A percentile compares a stretch with the other conserved stretches of the same genome.
Conservation (phyloP, 2,888 invertebrate genomes). For the Drosophila peninsularis region DNA sequence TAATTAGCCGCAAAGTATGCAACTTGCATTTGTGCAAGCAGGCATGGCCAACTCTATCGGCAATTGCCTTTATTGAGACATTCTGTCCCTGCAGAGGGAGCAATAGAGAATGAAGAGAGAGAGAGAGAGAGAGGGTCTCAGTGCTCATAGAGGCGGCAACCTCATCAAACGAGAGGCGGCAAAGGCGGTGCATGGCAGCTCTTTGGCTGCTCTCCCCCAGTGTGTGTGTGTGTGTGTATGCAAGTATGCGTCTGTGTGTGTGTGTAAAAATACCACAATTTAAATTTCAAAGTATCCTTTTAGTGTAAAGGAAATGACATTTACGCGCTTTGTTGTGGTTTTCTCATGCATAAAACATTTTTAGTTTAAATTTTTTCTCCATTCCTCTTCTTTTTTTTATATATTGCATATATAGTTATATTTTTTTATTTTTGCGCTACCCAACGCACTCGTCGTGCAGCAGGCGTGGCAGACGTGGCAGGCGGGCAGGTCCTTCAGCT, state of each 20-base stretch:
- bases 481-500: slow-evolving; percentile 18
- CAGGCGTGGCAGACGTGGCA: slow-evolving; percentile 40
- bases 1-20: slow-evolving; percentile 73
- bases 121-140: not conserved
- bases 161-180: slow-evolving; percentile 18
- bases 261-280: slow-evolving; percentile 70
- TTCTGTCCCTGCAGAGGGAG: not conserved
- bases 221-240: slow-evolving; percentile 4
- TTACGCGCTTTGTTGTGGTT: slow-evolving; percentile 80
- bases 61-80: slow-evolving; percentile 47
- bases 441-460: slow-evolving; percentile 39
- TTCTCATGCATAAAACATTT: slow-evolving; percentile 78
- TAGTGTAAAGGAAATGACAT: slow-evolving; percentile 79
- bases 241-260: slow-evolving; percentile 21
- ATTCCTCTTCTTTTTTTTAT: slow-evolving; percentile 12
- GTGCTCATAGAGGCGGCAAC: not conserved
- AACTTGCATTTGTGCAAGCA: slow-evolving; percentile 49
- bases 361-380: slow-evolving; percentile 53
- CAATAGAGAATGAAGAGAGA: not conserved
- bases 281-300: slow-evolving; percentile 80
- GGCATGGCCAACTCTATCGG: slow-evolving; percentile 28
- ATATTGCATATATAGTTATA: not conserved
- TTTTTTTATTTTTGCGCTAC: slow-evolving; percentile 9
- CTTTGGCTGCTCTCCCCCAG: not conserved
- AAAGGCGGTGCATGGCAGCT: slow-evolving; percentile 31